Evolutionary conservation across 2,113 vertebrate genomes (phyloP), one percentile per base, ranked within the genome.

Genomic region (Speoplatyrhinus poulsoni): DNA sequence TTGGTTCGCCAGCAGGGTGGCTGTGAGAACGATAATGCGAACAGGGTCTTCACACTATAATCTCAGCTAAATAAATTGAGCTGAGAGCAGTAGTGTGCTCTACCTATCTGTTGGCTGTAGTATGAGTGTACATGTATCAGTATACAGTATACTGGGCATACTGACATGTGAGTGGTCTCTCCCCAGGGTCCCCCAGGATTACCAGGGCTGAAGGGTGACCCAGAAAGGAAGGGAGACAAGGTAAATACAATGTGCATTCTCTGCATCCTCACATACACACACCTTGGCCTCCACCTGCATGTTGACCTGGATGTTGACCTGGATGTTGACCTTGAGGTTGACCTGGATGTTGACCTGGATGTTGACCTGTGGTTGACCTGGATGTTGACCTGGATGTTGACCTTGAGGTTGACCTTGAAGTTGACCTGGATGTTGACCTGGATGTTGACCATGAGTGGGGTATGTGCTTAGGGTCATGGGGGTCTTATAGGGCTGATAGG

Each of bases 401-500:
- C 26, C 26, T 26, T 26, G 26, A 26, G 26, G 26, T 26, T 26
- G 26, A 26, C 26, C 26, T 26, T 26, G 26, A 26, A 2, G 26
- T 26, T 26, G 26, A 26, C 12, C 1, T 49, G 1, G 0, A 49
- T 1, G 46, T 6, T 49, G 57, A 60, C 17, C 3, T 46, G 8
- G 9, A 9, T 6, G 58, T 53, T 48, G 46, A 15, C 15, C 41
- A 60, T 41, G 67, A 67, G 13, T 13, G 8, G 84, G 32, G 11
- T 19, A 2, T 72, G 55, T 65, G 9, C 56, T n/a, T 85, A 99
- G 98, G 98, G 98, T 75, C 98, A 99, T 19, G 95, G 96, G 0
- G 97, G 98, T 71, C 89, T 99, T 52, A 99, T 99, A 9, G 97
- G 98, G 55, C 92, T 99, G 60, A 99, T 99, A 15, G 96, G 98